Conservation (phyloP, 2,113 vertebrate species). For the Mungos mungo region DNA sequence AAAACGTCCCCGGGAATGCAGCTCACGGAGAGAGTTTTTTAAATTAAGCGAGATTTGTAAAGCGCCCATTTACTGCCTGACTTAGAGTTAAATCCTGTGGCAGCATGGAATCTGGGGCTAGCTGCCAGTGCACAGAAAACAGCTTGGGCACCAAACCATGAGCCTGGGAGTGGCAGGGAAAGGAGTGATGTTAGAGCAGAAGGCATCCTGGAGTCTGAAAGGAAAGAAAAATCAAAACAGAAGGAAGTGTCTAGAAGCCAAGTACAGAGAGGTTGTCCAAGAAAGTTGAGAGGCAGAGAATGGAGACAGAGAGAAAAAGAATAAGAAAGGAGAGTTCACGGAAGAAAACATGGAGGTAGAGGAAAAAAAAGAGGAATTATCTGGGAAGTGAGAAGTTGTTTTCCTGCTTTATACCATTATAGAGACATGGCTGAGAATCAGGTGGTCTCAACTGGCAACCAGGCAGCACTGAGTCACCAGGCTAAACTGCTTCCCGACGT, state of each 20-base stretch:
- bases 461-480: not conserved
- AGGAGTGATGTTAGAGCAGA: not conserved
- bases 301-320: not conserved
- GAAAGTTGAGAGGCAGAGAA: not conserved
- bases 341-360: not conserved
- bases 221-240: not conserved
- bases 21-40: slow-evolving; percentile 35
- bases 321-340: not conserved
- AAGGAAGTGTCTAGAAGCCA: not conserved
- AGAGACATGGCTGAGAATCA: not conserved
- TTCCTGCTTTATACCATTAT: not conserved
- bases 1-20: slow-evolving; percentile 51
- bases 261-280: not conserved
- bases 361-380: not conserved
- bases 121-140: slow-evolving; percentile 44
- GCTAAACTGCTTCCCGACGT: not conserved
- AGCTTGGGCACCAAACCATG: slow-evolving; percentile 44
- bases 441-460: not conserved
- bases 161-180: not conserved
- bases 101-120: slow-evolving; percentile 7
- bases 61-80: slow-evolving; percentile 68
- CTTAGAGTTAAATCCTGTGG: slow-evolving; percentile 51
- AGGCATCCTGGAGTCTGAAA: not conserved
- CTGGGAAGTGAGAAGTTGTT: not conserved
- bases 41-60: slow-evolving; percentile 64